These are phyloP conservation scores for Dicrostonyx torquatus DNA, from an alignment of 2,797 vertebrate species.

Conservation along the genomic window DNA sequence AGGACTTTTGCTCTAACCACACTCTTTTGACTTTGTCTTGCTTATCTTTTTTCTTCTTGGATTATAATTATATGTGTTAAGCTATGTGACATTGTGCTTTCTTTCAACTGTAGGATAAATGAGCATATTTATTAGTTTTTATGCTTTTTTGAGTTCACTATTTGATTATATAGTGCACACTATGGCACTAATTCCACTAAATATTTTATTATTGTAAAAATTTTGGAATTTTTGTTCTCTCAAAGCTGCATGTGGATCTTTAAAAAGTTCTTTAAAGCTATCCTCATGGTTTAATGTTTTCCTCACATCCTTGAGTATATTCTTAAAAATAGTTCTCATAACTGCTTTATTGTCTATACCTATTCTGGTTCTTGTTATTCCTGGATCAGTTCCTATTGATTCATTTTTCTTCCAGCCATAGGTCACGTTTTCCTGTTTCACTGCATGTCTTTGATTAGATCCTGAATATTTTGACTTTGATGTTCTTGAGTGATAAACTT, in stretches of 20 bases:
- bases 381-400: neutral
- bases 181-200: neutral
- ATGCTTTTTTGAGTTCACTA: neutral
- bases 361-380: constrained; percentile 29
- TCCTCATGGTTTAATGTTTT: neutral
- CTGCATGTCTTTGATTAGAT: neutral
- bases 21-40: neutral
- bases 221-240: neutral
- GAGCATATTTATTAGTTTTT: neutral
- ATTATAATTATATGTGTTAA: neutral
- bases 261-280: neutral
- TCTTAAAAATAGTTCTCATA: neutral
- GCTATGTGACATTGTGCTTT: neutral
- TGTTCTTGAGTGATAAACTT: neutral
- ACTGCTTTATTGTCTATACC: neutral
- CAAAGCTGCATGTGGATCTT: neutral
- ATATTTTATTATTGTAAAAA: neutral
- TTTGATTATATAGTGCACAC: neutral
- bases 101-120: neutral
- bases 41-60: constrained; percentile 22
- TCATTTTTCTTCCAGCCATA: neutral
- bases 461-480: neutral
- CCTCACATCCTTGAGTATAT: neutral
- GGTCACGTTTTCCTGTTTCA: neutral
- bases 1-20: neutral